Conservation (phyloP, 2,113 vertebrate species). For the Lepus americanus region DNA sequence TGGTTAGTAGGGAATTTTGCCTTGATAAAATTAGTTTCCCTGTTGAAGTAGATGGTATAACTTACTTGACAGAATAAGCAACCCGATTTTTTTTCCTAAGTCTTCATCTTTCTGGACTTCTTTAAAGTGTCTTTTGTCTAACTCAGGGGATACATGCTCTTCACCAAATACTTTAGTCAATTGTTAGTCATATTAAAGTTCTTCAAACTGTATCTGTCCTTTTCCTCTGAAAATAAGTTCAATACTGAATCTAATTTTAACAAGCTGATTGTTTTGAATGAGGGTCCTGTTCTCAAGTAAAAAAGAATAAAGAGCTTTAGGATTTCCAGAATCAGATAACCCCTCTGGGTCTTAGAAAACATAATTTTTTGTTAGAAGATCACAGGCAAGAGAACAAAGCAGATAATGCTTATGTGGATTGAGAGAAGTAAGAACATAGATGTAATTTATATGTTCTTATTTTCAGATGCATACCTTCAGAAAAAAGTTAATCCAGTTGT, state of each 20-base stretch:
- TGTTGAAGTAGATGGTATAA: background rate
- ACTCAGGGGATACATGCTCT: background rate
- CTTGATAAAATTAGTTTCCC: conserved; percentile 21
- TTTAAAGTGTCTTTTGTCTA: background rate
- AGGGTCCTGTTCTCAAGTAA: background rate
- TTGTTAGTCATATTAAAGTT: background rate
- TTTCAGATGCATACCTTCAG: background rate
- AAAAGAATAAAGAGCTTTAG: background rate
- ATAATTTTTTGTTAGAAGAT: background rate
- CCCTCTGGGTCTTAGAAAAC: background rate
- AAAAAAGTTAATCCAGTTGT: background rate
- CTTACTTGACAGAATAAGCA: background rate
- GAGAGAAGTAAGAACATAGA: background rate
- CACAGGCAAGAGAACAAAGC: background rate
- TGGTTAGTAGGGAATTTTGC: background rate
- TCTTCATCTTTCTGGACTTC: conserved; percentile 13
- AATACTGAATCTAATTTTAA: background rate
- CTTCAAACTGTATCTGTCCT: background rate
- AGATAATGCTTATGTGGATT: background rate
- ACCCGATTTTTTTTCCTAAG: background rate
- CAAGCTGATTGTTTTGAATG: background rate
- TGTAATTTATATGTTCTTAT: background rate
- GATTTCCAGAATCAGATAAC: background rate
- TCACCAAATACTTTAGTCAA: background rate
- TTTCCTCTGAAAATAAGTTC: conserved; percentile 7